Evolutionary conservation across 2,888 invertebrate species (phyloP).

Genomic region (Xestobium rufovillosum): DNA sequence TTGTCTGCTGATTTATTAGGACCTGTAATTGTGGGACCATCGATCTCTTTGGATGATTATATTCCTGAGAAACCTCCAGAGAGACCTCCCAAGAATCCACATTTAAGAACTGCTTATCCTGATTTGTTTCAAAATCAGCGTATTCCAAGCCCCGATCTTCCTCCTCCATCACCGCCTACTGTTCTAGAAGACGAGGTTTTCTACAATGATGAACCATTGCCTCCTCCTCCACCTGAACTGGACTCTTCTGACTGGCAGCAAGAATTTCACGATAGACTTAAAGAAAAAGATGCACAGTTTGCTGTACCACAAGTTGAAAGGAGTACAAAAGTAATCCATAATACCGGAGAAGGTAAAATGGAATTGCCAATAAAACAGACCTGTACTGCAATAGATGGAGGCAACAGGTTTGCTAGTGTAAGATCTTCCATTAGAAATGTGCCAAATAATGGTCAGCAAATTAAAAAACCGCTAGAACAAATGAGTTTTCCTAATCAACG

Average conservation of each 20-base stretch:
- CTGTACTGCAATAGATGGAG: constrained; percentile 29
- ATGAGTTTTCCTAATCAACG: constrained; percentile 33
- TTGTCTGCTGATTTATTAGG: constrained; percentile 51
- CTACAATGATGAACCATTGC: constrained; percentile 56
- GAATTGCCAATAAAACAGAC: constrained; percentile 27
- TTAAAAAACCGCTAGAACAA: constrained; percentile 27
- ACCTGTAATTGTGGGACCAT: constrained; percentile 54
- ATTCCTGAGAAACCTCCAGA: constrained; percentile 70
- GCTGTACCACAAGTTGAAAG: constrained; percentile 36
- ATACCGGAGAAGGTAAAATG: background rate
- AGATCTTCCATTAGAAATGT: constrained; percentile 31
- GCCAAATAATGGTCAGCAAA: constrained; percentile 32
- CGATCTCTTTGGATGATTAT: constrained; percentile 60
- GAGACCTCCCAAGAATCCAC: constrained; percentile 70
- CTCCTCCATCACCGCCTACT: constrained; percentile 57
- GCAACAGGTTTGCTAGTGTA: constrained; percentile 24
- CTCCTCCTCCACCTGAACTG: constrained; percentile 56
- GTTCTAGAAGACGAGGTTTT: constrained; percentile 52
- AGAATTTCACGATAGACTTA: constrained; percentile 32
- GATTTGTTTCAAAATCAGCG: constrained; percentile 45
- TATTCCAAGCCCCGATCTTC: constrained; percentile 53
- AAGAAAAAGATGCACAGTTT: constrained; percentile 32
- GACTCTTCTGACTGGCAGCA: constrained; percentile 34
- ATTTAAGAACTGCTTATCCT: constrained; percentile 47
- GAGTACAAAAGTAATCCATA: constrained; percentile 11